Evolutionary conservation across 1,140 invertebrate genomes (phyloP), one percentile per base, ranked within the genome.

Genomic region (Gonatopus flavifemur): DNA sequence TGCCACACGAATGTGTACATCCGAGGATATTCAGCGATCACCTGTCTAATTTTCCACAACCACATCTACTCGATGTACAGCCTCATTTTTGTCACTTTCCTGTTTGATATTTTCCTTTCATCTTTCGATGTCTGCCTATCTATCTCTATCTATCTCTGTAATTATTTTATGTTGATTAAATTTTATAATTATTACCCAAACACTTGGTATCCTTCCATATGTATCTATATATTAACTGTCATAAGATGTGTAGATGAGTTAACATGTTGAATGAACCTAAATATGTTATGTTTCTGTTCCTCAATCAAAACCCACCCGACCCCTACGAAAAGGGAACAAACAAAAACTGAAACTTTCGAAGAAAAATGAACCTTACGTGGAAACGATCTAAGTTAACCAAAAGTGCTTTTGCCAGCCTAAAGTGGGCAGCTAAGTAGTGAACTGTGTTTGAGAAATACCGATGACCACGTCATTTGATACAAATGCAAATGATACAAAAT

Each of bases 241-340:
- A 31, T 52, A 52, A 49, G 13, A 42, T 74, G 72, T 74, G 72
- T 74, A 76, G 72, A 69, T 74, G 56, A 73, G 61, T 67, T 67
- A n/a, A 69, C 69, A 53, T 77, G 67, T 72, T 70, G 72, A 74
- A 75, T 74, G 70, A 74, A 51, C 43, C n/a, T n/a, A n/a, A n/a
- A n/a, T n/a, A n/a, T n/a, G n/a, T n/a, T n/a, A n/a, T n/a, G n/a
- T 64, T 54, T 62, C 49, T 46, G 57, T 60, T 67, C 36, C 56
- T 65, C 59, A n/a, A n/a, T 58, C 62, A 51, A 37, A 64, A 62
- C 64, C 46, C 48, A 74, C 72, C 74, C 72, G 73, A 75, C 73
- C 72, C 74, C 74, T 73, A 75, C 65, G 72, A 75, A 76, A 76
- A 74, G 69, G 66, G 67, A 73, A 67, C n/a, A n/a, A 65, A 56